Conservation (phyloP, 2,113 vertebrate genomes). For the Aspiorhynchus laticeps region DNA sequence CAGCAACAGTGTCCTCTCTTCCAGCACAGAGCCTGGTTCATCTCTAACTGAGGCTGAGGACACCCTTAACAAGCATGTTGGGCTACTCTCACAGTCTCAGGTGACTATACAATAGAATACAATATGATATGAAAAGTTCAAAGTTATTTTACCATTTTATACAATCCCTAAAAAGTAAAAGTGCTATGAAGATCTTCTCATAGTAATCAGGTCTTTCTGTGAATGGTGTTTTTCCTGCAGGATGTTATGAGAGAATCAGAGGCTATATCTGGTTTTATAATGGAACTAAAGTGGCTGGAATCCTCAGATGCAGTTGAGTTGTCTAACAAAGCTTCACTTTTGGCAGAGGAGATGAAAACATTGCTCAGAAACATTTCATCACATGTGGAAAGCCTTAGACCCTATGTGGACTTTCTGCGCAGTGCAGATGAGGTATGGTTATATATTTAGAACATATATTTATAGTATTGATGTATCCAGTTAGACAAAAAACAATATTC, state of each 20-base stretch:
- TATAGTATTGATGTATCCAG: not conserved
- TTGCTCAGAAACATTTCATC: conserved; percentile 71
- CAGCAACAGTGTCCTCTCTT: conserved; percentile 68
- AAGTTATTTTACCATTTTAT: not conserved
- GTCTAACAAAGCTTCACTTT: conserved; percentile 66
- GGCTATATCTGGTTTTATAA: conserved; percentile 72
- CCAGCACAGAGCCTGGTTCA: conserved; percentile 65
- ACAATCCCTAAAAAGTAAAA: not conserved
- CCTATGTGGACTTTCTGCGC: conserved; percentile 79
- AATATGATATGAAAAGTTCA: not conserved
- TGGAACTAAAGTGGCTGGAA: conserved; percentile 72
- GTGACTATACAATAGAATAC: conserved; percentile 65
- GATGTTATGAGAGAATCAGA: conserved; percentile 72
- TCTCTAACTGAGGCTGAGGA: conserved; percentile 74
- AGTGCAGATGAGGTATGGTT: conserved; percentile 79
- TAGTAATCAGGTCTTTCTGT: not conserved
- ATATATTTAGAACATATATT: not conserved
- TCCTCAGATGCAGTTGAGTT: conserved; percentile 67
- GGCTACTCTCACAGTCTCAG: conserved; percentile 78
- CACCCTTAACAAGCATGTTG: conserved; percentile 76
- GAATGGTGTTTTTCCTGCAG: conserved; percentile 65
- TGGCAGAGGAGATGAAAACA: conserved; percentile 78
- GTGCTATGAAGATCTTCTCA: not conserved
- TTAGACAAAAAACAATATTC: not conserved
- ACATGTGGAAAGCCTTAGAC: conserved; percentile 75